Conservation (phyloP, 2,797 vertebrate species). For the Schizopygopsis malacanthus region DNA sequence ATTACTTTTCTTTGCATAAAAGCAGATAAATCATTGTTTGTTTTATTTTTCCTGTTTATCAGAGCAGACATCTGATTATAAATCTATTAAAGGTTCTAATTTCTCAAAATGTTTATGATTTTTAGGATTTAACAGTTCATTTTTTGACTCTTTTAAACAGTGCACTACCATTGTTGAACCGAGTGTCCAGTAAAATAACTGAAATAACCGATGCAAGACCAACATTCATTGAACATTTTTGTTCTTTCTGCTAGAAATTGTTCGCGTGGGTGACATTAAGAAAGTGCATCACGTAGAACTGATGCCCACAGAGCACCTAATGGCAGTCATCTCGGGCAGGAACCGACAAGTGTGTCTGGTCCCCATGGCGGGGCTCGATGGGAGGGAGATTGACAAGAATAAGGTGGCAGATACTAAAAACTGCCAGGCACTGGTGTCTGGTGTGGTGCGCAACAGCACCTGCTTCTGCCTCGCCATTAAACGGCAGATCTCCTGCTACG, state of each 20-base stretch:
- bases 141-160: neutral
- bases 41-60: neutral
- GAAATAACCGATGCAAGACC: neutral
- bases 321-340: slow-evolving; percentile 96
- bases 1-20: neutral
- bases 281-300: slow-evolving; percentile 96
- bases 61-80: neutral
- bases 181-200: neutral
- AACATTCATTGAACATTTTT: neutral
- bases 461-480: slow-evolving; percentile 97
- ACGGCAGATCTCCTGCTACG: slow-evolving; percentile 93
- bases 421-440: slow-evolving; percentile 91
- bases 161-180: neutral
- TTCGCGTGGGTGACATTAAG: slow-evolving; percentile 96
- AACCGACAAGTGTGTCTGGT: slow-evolving; percentile 97
- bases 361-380: slow-evolving; percentile 89
- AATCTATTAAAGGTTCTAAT: neutral
- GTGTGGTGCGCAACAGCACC: slow-evolving; percentile 84
- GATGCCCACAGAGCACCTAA: slow-evolving; percentile 90
- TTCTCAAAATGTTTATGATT: neutral
- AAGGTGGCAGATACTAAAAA: slow-evolving; percentile 95
- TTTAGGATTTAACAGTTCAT: neutral
- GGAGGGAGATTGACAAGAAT: slow-evolving; percentile 92
- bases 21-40: neutral
- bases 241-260: slow-evolving; percentile 85